Base-by-base conservation (phyloP, 1,140 invertebrate genomes). In the Gonioctena quinquepunctata region DNA sequence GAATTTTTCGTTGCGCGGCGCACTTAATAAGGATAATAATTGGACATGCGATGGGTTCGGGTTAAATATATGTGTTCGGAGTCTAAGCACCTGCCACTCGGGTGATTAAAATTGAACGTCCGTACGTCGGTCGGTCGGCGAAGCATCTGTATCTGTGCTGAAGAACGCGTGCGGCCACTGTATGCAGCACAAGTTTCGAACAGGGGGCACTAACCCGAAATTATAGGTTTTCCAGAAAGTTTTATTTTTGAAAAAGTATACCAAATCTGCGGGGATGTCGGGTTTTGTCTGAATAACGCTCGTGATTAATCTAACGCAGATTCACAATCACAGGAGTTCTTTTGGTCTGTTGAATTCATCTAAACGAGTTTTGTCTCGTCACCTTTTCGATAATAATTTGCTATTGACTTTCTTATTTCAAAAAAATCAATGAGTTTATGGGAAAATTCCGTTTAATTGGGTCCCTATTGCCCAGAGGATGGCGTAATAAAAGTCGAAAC, bases 21-120 rank as follows among this genome's bases (percentile, higher is more conserved):
- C 23, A 59, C 56, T 59, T 26, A 59, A 59, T 59, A 59, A 59
- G 23, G 56, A 59, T 59, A 59, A 59, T 59, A 59, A 59, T 59
- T 59, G 56, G 56, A 59, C 56, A 59, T 59, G 56, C 56, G 23
- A 59, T 59, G 56, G 56, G 23, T 59, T 59, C 56, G 21, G 56
- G 21, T 59, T 59, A 59, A 59, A 59, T 59, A 59, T 59, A 59
- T 25, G 56, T 59, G 56, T 59, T 59, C 25, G 21, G 21, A 59
- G 56, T 59, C 25, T 25, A 22, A 26, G 56, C 56, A 59, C 56
- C 56, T 59, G 56, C 21, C 56, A 59, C 56, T 59, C 26, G n/a
- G 56, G 16, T 59, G 56, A 59, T 59, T 59, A 59, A 59, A 59
- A 59, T 23, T 59, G 25, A 59, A 59, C 56, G 56, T 25, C 56